phyloP scores from a whole-genome alignment of 1,140 invertebrate species.

The Schlechtendalia chinensis region DNA sequence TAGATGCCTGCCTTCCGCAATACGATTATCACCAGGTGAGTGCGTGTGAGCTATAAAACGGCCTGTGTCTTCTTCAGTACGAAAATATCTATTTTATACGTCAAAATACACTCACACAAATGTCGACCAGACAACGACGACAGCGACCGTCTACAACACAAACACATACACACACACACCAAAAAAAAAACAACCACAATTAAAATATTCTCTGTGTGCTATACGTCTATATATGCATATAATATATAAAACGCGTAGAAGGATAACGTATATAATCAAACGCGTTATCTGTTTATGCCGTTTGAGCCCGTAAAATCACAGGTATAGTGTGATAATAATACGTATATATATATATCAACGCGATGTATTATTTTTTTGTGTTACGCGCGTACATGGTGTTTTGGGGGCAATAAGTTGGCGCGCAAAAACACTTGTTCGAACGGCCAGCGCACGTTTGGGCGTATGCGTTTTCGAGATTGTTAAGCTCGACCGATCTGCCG shows the following conservation, averaged over 20 bases:
- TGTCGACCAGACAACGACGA: constrained; percentile 17
- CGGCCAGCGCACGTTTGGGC: too few species aligned
- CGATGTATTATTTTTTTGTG: background rate
- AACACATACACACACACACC: background rate
- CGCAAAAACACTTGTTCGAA: too few species aligned
- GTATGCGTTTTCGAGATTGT: too few species aligned
- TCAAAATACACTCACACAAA: constrained; percentile 36
- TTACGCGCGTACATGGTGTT: too few species aligned
- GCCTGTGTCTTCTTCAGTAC: constrained; percentile 34
- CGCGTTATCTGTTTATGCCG: background rate
- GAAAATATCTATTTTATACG: constrained; percentile 1
- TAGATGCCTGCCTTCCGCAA: constrained; percentile 62
- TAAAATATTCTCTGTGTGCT: constrained; percentile 2
- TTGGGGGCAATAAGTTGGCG: too few species aligned
- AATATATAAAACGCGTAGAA: background rate
- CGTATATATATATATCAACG: background rate
- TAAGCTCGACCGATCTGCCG: too few species aligned
- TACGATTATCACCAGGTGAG: constrained; percentile 62
- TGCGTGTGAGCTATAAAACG: constrained; percentile 53
- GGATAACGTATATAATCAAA: too few species aligned
- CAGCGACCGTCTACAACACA: background rate
- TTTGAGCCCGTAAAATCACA: background rate
- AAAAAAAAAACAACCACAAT: too few species aligned
- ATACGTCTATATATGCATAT: constrained; percentile 6
- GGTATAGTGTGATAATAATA: constrained; percentile 15